A percentile compares a stretch with the other conserved stretches of the same genome.
Evolutionary conservation across 2,113 vertebrate genomes (phyloP).

Genomic region (Plotosus lineatus): DNA sequence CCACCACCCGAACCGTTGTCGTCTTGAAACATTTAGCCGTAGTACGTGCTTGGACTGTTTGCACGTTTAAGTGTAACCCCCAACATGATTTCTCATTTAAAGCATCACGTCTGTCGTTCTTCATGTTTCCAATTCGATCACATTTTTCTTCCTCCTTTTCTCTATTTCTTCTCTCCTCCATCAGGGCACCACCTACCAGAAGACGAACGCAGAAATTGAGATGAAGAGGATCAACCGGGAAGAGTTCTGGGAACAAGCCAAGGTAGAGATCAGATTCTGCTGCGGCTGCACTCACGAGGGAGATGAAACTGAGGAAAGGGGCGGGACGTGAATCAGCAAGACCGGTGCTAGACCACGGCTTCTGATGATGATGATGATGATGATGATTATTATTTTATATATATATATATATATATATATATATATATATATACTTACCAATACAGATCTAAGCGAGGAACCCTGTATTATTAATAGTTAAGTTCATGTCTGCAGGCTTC

Average conservation of each 20-base stretch:
- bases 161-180: constrained; percentile 12
- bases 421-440: too few relatives aligned
- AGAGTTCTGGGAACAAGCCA: constrained; percentile 97
- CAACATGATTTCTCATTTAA: not conserved
- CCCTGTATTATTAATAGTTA: not conserved
- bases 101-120: constrained; percentile 5
- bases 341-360: not conserved
- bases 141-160: constrained; percentile 10
- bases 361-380: too few relatives aligned
- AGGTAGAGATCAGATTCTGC: constrained; percentile 72
- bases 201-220: constrained; percentile 94
- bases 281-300: not conserved
- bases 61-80: not conserved
- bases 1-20: not conserved
- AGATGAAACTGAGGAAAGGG: not conserved
- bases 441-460: constrained; percentile 10
- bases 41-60: not conserved
- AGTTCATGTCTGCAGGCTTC: not conserved
- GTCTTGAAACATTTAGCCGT: not conserved
- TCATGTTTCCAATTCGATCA: constrained; percentile 25
- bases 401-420: too few relatives aligned
- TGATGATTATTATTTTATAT: too few relatives aligned
- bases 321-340: not conserved
- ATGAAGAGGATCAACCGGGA: constrained; percentile 98
- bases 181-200: constrained; percentile 94